Conservation (phyloP, 2,113 vertebrate genomes). For the Gopherus evgoodei region DNA sequence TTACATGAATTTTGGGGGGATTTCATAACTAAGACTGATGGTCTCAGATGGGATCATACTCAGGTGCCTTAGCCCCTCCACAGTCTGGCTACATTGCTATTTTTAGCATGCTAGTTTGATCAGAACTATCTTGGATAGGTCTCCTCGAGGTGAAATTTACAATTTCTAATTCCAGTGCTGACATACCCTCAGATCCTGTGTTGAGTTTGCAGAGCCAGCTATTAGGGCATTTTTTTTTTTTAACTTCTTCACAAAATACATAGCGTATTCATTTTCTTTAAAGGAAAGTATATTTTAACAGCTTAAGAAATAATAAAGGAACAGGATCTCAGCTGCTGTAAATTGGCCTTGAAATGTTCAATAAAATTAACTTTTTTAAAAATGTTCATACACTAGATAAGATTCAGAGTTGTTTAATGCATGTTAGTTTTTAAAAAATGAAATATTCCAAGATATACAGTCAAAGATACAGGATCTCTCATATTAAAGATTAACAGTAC, state of each 20-base stretch:
- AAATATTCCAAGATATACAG: accelerated
- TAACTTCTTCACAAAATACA: neutral
- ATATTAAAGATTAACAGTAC: accelerated
- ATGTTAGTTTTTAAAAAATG: accelerated
- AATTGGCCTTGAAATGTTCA: neutral
- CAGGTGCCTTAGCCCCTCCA: neutral
- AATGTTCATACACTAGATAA: accelerated
- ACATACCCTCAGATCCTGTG: neutral
- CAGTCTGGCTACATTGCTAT: neutral
- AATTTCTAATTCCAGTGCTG: neutral
- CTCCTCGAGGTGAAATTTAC: neutral
- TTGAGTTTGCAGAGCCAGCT: neutral
- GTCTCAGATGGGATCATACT: neutral
- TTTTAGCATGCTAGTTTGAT: neutral
- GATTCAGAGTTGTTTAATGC: neutral
- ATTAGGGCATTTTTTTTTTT: neutral
- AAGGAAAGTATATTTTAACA: neutral
- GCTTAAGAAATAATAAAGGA: neutral
- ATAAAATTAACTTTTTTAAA: neutral
- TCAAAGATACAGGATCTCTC: accelerated
- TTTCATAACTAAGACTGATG: neutral
- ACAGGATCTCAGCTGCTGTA: neutral
- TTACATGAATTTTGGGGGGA: neutral
- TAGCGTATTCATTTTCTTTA: neutral
- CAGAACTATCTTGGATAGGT: neutral